Conservation (phyloP, 2,888 invertebrate genomes). For the Gastrophysa polygoni region DNA sequence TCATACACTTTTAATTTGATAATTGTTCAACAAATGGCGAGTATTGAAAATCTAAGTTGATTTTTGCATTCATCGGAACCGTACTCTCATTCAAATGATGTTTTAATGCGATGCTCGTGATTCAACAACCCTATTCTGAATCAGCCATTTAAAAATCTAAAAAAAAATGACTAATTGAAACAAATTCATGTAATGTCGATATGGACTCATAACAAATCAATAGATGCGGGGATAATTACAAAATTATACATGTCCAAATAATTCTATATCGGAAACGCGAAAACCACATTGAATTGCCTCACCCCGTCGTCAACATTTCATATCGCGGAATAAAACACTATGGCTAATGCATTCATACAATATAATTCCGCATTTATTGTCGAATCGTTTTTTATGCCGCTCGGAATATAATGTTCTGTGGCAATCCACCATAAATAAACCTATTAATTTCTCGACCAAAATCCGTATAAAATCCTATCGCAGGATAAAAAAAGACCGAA, state of each 20-base stretch:
- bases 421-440: slow-evolving; percentile 52
- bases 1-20: too few species aligned
- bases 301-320: background rate
- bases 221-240: slow-evolving; percentile 1
- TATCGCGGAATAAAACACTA: slow-evolving; percentile 25
- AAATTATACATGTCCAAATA: background rate
- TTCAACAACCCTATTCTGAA: background rate
- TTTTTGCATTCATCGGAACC: too few species aligned
- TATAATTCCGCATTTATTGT: slow-evolving; percentile 36
- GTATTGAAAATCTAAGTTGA: too few species aligned
- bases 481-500: slow-evolving; percentile 50
- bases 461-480: slow-evolving; percentile 52
- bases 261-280: slow-evolving; percentile 1
- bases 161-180: background rate
- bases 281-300: background rate
- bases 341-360: slow-evolving; percentile 14
- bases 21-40: too few species aligned
- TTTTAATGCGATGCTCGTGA: too few species aligned
- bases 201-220: background rate
- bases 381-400: slow-evolving; percentile 31
- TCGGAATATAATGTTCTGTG: slow-evolving; percentile 39
- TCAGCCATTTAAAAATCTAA: background rate
- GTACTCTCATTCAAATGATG: too few species aligned
- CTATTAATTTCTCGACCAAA: slow-evolving; percentile 55
- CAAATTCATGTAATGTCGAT: background rate